Conservation (phyloP, 2,113 vertebrate species). For the Canis aureus region DNA sequence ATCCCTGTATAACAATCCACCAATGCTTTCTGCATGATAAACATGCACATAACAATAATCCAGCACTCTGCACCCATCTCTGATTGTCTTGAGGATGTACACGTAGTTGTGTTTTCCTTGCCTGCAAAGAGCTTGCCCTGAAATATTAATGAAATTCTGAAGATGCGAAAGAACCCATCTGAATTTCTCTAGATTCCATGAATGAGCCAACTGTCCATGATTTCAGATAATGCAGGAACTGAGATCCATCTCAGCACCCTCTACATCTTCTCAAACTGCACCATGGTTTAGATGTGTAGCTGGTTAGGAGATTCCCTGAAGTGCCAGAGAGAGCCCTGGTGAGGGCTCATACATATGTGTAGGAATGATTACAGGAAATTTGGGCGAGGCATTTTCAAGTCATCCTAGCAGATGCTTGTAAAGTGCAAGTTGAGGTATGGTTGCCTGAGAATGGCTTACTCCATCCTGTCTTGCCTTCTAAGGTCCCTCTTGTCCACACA, state of each 20-base stretch:
- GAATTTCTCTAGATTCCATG: neutral
- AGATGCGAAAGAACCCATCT: neutral
- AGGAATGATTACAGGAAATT: neutral
- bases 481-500: neutral
- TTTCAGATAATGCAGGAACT: neutral
- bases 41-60: too few species aligned
- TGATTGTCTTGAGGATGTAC: neutral
- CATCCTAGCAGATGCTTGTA: neutral
- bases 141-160: neutral
- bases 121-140: neutral
- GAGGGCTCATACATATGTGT: accelerated
- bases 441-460: neutral
- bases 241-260: neutral
- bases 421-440: neutral
- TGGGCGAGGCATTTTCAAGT: neutral
- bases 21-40: neutral
- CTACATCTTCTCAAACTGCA: neutral
- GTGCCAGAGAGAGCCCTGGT: neutral
- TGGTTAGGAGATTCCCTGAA: neutral
- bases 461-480: neutral
- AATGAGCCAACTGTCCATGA: neutral
- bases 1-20: neutral
- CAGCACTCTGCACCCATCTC: too few species aligned
- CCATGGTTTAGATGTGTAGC: neutral
- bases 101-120: neutral